Base-by-base conservation (phyloP, 2,888 invertebrate genomes). In the Mamestra brassicae region DNA sequence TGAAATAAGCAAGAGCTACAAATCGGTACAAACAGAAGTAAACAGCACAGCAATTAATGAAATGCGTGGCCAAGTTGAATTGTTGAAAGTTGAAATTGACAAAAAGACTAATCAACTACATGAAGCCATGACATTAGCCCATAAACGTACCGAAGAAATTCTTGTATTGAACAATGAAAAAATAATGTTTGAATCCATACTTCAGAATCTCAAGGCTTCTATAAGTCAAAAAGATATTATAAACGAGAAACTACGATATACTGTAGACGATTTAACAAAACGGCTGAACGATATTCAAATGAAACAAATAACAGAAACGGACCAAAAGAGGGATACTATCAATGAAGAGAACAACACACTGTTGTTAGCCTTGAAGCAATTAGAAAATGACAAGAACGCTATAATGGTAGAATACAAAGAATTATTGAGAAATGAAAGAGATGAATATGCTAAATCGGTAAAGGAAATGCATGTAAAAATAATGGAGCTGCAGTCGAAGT, bases 381-480 rank as follows among this genome's bases (percentile, higher is more conserved):
- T 96, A 66, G 96, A 97, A 90, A 90, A 89, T 38, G 96, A 97
- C 75, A 96, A 96, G 88, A 92, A 93, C 74, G 81, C 84, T 17
- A 88, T 95, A 26, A 86, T 93, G n/a, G 91, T 92, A 68, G 96
- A 97, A 90, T 97, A 96, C 84, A 97, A 97, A 85, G 93, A 94
- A 80, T 85, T 97, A 54, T 85, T 97, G 61, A 92, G 91, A 45
- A 96, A 94, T 75, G 97, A 97, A 91, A 95, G 97, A 88, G 93
- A 94, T 79, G 96, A 97, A 83, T 96, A 94, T 83, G 81, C 89
- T 34, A 93, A 93, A 85, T 91, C 92, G 57, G 89, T 93, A 3
- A 93, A 94, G 87, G 92, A 93, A 64, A 83, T 94, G 60, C 93
- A 95, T 79, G 67, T 84, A 3, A 95, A 94, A 87, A 85, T 95